Conservation (phyloP, 2,113 vertebrate species). For the Octodon degus region DNA sequence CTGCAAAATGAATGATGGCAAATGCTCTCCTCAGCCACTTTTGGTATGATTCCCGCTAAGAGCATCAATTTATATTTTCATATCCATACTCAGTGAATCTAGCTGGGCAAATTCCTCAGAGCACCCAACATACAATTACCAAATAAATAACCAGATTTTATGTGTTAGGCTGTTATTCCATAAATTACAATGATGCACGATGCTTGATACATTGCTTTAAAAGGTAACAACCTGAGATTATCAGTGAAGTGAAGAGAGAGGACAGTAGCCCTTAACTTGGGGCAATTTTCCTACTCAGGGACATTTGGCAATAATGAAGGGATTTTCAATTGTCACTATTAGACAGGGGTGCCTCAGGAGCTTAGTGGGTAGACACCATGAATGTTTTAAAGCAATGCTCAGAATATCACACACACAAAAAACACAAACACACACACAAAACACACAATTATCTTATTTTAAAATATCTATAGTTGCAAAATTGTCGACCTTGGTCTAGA, state of each 20-base stretch:
- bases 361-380: neutral
- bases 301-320: neutral
- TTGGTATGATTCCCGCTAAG: neutral
- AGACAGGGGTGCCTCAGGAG: too few species aligned
- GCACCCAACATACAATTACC: neutral
- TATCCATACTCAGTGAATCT: neutral
- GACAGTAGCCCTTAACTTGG: neutral
- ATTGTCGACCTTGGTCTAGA: neutral
- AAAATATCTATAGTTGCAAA: neutral
- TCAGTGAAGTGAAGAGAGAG: neutral
- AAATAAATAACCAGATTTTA: neutral
- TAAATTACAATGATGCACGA: neutral
- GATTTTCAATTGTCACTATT: neutral
- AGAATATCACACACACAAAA: neutral
- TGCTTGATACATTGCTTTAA: neutral
- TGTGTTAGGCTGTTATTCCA: neutral
- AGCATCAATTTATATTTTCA: constrained; percentile 3
- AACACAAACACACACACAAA: too few species aligned
- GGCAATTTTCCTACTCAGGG: neutral
- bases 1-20: neutral
- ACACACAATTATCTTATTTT: neutral
- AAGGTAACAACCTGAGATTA: neutral
- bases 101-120: neutral
- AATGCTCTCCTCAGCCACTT: neutral
- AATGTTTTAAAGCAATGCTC: neutral